Evolutionary conservation across 1,140 invertebrate genomes (phyloP), one percentile per base, ranked within the genome.

Genomic region (Pseudomyrmex pallidus): DNA sequence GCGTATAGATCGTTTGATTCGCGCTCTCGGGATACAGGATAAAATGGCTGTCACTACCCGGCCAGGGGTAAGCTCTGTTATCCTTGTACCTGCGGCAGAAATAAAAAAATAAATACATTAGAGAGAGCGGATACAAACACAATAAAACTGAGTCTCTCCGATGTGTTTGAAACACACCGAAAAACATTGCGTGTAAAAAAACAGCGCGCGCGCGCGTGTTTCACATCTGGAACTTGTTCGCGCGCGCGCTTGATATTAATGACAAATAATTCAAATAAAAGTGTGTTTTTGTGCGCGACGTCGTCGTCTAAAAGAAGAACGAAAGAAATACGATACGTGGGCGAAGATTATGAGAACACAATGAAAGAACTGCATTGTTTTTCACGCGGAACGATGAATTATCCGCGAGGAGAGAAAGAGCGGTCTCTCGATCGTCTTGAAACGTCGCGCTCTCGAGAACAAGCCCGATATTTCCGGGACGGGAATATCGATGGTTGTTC

Each of bases 1-100:
- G 95, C n/a, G 96, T 96, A 94, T 97, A 97, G 90, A 97, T 95
- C 25, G 96, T 97, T 93, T 97, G 97, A 93, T 97, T 97, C 61
- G 96, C 96, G 61, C 96, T 96, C 92, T 97, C 96, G 0, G 97
- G 96, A 91, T 97, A 97, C 74, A 97, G 92, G 84, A 97, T 97
- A 85, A 97, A 95, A 85, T 95, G 95, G 12, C 96, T 97, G 68
- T 95, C 94, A 2, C 95, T 95, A 50, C 95, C 94, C 2, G 96
- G 95, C 96, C 96, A 97, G 1, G 97, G 97, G 92, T 97, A 97
- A n/a, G 96, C 94, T 62, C 95, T 95, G 64, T 95, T 96, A 89
- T 97, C 96, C 94, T 97, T 97, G 90, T 96, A 96, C 96, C 96
- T 97, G 95, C n/a, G 94, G 95, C 64, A 59, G 9, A 77, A 44